phyloP scores from a whole-genome alignment of 2,113 vertebrate genomes.

The Stigmatopora argus region DNA sequence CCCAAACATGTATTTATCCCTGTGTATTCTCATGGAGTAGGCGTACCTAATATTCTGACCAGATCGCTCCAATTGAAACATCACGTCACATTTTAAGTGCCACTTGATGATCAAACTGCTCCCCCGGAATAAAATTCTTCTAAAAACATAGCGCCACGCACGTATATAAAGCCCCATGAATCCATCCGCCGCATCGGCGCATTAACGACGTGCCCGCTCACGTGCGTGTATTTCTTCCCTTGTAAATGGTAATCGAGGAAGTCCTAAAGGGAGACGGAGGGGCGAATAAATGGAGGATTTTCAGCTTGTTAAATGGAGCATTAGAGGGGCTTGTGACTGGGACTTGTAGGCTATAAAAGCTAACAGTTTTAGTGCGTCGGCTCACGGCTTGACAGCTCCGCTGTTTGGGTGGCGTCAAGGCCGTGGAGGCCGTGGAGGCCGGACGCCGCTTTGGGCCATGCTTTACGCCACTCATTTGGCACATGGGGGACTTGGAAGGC shows the following conservation, averaged over 20 bases:
- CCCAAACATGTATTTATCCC: background rate
- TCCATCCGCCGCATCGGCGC: constrained; percentile 13
- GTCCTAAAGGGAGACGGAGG: constrained; percentile 51
- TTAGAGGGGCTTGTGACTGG: constrained; percentile 66
- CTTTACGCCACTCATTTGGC: constrained; percentile 60
- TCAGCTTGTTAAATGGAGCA: constrained; percentile 70
- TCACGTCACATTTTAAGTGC: background rate
- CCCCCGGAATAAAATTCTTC: background rate
- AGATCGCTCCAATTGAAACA: background rate
- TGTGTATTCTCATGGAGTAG: background rate
- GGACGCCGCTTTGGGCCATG: constrained; percentile 45
- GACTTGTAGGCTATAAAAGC: constrained; percentile 67
- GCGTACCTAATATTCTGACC: background rate
- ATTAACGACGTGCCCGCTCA: constrained; percentile 26
- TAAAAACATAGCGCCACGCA: background rate
- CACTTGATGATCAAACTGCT: background rate
- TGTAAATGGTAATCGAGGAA: constrained; percentile 53
- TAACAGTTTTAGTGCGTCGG: constrained; percentile 65
- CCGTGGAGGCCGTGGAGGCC: too few species aligned
- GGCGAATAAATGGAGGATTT: constrained; percentile 66
- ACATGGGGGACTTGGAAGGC: constrained; percentile 47
- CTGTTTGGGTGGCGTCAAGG: constrained; percentile 56
- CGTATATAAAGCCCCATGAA: constrained; percentile 14
- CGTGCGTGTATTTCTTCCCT: constrained; percentile 33
- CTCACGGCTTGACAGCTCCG: constrained; percentile 60